Conservation (phyloP, 2,888 invertebrate genomes). For the Coremacera marginata region DNA sequence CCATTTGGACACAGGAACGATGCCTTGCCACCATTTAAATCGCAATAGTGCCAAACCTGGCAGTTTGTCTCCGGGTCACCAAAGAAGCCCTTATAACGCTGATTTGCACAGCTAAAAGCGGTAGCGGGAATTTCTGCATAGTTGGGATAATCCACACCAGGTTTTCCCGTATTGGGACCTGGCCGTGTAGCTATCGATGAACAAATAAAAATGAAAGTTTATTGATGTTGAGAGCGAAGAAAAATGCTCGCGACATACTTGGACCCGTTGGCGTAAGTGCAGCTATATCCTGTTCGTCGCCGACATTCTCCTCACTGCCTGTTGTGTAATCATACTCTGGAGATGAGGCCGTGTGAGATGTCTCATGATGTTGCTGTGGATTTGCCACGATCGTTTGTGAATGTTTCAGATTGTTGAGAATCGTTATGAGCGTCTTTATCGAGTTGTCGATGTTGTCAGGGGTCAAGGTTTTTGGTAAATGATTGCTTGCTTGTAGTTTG, state of each 20-base stretch:
- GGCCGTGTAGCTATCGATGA: constrained; percentile 67
- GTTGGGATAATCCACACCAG: constrained; percentile 86
- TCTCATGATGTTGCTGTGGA: constrained; percentile 65
- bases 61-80: constrained; percentile 89
- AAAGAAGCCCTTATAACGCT: constrained; percentile 90
- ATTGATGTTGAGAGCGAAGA: background rate
- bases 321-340: constrained; percentile 62
- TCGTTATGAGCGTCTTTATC: constrained; percentile 81
- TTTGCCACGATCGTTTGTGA: constrained; percentile 65
- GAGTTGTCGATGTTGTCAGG: constrained; percentile 84
- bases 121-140: constrained; percentile 82
- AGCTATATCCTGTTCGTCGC: constrained; percentile 44
- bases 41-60: constrained; percentile 94
- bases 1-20: constrained; percentile 92
- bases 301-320: constrained; percentile 53
- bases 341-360: constrained; percentile 45
- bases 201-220: background rate
- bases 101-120: constrained; percentile 83
- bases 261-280: constrained; percentile 51
- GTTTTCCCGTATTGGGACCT: constrained; percentile 71
- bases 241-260: constrained; percentile 51
- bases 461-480: constrained; percentile 81
- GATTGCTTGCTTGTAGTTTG: constrained; percentile 80
- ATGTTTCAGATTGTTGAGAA: constrained; percentile 77
- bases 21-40: constrained; percentile 89